Conservation (phyloP, 35 echinoderm and acorn worm genomes). For the Eucidaris tribuloides region DNA sequence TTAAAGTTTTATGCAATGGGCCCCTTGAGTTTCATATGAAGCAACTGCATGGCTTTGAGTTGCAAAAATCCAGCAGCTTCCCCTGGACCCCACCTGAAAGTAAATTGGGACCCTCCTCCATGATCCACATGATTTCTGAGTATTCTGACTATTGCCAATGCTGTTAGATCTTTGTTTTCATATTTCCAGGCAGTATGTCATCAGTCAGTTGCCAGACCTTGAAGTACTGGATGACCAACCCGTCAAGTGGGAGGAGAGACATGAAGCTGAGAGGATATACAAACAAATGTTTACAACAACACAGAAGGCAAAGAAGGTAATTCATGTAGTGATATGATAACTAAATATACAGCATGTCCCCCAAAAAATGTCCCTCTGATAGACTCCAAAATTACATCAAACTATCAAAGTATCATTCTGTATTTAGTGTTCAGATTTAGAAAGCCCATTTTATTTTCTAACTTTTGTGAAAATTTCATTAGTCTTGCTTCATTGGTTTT, state of each 20-base stretch:
- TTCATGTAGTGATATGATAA: too few species aligned
- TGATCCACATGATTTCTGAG: too few species aligned
- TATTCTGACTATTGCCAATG: too few species aligned
- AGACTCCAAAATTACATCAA: background rate
- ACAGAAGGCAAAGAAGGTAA: slow-evolving; percentile 5
- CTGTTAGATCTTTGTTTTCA: too few species aligned
- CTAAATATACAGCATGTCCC: too few species aligned
- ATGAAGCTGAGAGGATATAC: slow-evolving; percentile 85
- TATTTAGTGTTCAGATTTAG: background rate
- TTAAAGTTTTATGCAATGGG: too few species aligned
- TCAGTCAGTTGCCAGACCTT: slow-evolving; percentile 78
- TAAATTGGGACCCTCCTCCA: too few species aligned
- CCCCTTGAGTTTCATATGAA: too few species aligned
- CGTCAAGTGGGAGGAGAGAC: slow-evolving; percentile 54
- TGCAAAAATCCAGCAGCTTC: too few species aligned
- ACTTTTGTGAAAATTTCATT: background rate
- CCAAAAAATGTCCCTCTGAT: background rate
- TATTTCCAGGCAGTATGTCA: slow-evolving; percentile 90
- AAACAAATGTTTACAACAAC: slow-evolving; percentile 49
- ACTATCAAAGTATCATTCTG: background rate
- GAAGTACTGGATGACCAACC: slow-evolving; percentile 82
- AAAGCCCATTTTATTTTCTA: background rate
- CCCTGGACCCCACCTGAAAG: too few species aligned
- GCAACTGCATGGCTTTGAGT: too few species aligned
- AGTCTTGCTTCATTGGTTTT: background rate